These are phyloP conservation scores for Baryphthengus martii DNA, from an alignment of 2,113 vertebrate genomes.

Conservation along the genomic window DNA sequence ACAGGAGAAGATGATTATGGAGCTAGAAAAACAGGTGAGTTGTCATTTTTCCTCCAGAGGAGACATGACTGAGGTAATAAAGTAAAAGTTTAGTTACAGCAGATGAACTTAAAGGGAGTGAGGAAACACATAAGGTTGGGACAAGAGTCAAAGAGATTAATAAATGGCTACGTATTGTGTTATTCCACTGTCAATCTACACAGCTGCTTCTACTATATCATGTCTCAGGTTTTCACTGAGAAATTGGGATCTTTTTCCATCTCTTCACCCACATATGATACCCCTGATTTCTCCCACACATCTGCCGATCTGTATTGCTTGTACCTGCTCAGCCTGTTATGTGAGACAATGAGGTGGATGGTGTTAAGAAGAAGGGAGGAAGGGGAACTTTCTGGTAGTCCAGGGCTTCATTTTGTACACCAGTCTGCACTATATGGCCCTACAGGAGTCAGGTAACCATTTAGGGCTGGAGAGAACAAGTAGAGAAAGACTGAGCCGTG, in stretches of 20 bases:
- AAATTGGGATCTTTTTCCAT: background rate
- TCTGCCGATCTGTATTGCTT: background rate
- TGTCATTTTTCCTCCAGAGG: background rate
- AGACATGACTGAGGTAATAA: background rate
- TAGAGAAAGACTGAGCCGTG: accelerated
- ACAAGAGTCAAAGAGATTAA: background rate
- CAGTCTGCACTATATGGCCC: background rate
- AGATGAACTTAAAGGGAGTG: background rate
- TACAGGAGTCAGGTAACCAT: background rate
- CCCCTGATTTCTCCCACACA: background rate
- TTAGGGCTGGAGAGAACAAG: background rate
- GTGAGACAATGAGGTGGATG: accelerated
- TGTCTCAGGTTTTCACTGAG: background rate
- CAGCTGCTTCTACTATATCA: background rate
- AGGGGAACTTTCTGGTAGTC: background rate
- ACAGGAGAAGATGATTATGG: slow-evolving; percentile 93
- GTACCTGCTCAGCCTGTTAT: background rate
- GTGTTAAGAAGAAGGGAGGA: background rate
- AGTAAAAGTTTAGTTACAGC: background rate
- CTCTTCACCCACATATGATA: background rate
- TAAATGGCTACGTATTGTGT: background rate
- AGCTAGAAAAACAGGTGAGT: slow-evolving; percentile 92
- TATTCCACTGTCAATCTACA: background rate
- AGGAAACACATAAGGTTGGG: background rate
- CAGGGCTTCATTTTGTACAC: background rate